A percentile compares a stretch with the other conserved stretches of the same genome.
These are phyloP conservation scores for Nasonia oneida DNA, from an alignment of 2,888 invertebrate species.

Conservation along the genomic window DNA sequence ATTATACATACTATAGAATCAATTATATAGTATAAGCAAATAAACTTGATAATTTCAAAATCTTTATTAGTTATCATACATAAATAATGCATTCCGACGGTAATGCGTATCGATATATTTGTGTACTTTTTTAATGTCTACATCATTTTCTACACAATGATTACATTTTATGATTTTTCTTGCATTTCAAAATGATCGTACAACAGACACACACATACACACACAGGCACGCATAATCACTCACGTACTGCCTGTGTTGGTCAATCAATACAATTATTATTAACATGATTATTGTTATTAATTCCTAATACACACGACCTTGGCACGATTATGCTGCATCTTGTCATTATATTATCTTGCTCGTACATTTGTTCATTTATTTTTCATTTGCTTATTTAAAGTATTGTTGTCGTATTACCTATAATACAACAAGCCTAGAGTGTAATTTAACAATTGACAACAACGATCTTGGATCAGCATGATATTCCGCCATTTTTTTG, in stretches of 20 bases:
- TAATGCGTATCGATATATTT: not conserved
- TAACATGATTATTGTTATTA: conserved; percentile 2
- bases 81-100: not conserved
- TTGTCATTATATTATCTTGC: not conserved
- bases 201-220: not conserved
- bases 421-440: not conserved
- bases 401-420: not conserved
- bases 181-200: not conserved
- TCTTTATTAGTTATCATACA: not conserved
- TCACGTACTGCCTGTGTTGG: not conserved
- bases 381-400: not conserved
- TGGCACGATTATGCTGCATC: not conserved
- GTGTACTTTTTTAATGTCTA: not conserved
- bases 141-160: not conserved
- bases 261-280: not conserved
- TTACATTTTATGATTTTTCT: not conserved
- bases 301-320: not conserved
- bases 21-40: not conserved
- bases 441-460: conserved; percentile 11
- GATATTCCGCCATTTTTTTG: not conserved
- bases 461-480: not conserved
- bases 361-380: not conserved
- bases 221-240: not conserved
- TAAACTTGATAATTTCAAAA: not conserved
- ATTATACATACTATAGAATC: no score